Conservation (phyloP, 2,113 vertebrate genomes). For the Engraulis encrasicolus region DNA sequence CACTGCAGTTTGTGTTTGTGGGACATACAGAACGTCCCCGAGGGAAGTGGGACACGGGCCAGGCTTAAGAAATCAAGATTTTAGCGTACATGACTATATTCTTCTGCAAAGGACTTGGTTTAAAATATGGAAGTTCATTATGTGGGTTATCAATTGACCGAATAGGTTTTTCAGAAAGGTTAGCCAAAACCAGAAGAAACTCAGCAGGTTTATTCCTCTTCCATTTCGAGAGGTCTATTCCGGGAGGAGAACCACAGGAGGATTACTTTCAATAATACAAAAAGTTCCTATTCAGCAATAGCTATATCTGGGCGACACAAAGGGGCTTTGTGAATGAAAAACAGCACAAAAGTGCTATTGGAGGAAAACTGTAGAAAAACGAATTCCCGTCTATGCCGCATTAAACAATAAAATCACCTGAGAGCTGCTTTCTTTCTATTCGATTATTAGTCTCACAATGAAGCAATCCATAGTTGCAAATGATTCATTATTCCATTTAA, state of each 20-base stretch:
- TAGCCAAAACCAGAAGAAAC: background rate
- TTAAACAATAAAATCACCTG: background rate
- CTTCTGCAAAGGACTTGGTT: too few species aligned
- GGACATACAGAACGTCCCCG: too few species aligned
- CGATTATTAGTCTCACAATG: background rate
- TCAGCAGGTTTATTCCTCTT: background rate
- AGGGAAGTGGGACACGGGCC: too few species aligned
- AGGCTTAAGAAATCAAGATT: too few species aligned
- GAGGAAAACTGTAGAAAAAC: background rate
- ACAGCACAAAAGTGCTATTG: too few species aligned
- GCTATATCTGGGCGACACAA: background rate
- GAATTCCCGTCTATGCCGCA: background rate
- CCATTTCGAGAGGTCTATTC: background rate
- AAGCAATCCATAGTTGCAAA: background rate
- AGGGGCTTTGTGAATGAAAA: background rate
- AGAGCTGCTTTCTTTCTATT: background rate
- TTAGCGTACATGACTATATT: too few species aligned
- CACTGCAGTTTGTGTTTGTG: too few species aligned
- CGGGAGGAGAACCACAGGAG: background rate
- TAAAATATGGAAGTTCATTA: background rate
- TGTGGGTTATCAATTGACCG: background rate
- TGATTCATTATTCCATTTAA: background rate
- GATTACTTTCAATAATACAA: background rate
- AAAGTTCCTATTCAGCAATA: background rate
- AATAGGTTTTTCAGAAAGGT: background rate